Base-by-base conservation (phyloP, 2,888 invertebrate genomes). In the Brenthis hecate region DNA sequence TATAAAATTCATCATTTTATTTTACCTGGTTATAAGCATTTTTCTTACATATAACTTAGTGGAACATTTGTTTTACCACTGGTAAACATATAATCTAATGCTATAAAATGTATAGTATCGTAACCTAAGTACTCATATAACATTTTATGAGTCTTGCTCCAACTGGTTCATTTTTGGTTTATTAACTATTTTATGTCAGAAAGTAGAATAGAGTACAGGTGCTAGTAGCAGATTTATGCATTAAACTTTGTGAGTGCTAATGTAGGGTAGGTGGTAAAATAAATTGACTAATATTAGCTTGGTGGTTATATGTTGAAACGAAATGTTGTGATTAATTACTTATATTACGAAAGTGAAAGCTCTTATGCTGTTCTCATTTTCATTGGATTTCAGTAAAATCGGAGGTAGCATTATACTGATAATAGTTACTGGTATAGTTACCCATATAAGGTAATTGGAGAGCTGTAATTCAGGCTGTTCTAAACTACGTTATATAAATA, bases 81-180 rank as follows among this genome's bases (percentile, higher is more conserved):
- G 3, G 56, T 56, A 43, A 13, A 36, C 56, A 36, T 3, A 43
- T 43, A 43, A 56, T 56, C 56, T 56, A 43, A 43, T 43, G 16
- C 43, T 13, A 56, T 56, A 32, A 56, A 56, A 56, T 56, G n/a
- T 56, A 43, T 16, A 56, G 56, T 56, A 56, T 56, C 56, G 56
- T 43, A 56, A 16, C 43, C 36, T 56, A 43, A 56, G 43, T 56
- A 14, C 1, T 16, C 57, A 56, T 70, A 67, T 68, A 58, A 68
- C 61, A 68, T 71, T 71, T 71, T 71, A 71, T 55, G 68, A 68
- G 53, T 65, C 60, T 69, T 56, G 68, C 50, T 62, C 61, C 51
- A 65, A 68, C 56, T 68, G 57, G 56, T 68, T 57, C 56, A 62
- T 55, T 65, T 71, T 63, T 53, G 71, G 60, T 65, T 58, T 68